Percentiles rank a stretch among this genome's conserved stretches.
phyloP scores from a whole-genome alignment of 2,888 invertebrate genomes.

The Plutella xylostella region DNA sequence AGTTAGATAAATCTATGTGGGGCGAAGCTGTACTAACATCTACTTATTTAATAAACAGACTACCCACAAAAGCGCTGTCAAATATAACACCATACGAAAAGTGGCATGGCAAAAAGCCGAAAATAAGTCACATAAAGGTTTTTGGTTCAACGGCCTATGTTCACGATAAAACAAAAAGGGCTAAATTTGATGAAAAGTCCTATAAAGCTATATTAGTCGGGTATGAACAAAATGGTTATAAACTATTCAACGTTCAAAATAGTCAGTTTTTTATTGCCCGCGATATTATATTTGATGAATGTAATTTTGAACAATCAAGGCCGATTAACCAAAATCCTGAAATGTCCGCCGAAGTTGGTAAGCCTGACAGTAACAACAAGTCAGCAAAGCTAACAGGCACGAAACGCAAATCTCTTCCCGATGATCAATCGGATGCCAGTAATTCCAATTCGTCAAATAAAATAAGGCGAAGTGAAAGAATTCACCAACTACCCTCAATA shows the following conservation, averaged over 20 bases:
- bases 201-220: slow-evolving; percentile 30
- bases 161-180: slow-evolving; percentile 27
- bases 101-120: slow-evolving; percentile 32
- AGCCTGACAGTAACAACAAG: not conserved
- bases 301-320: slow-evolving; percentile 23
- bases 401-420: too few relatives aligned
- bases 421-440: slow-evolving; percentile 14
- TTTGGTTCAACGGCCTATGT: slow-evolving; percentile 30
- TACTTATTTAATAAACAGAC: slow-evolving; percentile 31
- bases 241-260: slow-evolving; percentile 26
- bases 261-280: slow-evolving; percentile 25
- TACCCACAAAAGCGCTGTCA: slow-evolving; percentile 29
- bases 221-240: slow-evolving; percentile 31
- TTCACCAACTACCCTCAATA: slow-evolving; percentile 25
- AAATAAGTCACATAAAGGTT: slow-evolving; percentile 25
- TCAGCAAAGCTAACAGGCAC: too few relatives aligned
- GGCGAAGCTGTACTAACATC: slow-evolving; percentile 34
- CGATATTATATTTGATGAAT: slow-evolving; percentile 32
- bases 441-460: slow-evolving; percentile 7
- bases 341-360: not conserved
- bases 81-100: slow-evolving; percentile 34
- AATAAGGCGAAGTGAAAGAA: slow-evolving; percentile 13
- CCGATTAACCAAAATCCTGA: slow-evolving; percentile 7
- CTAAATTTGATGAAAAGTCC: slow-evolving; percentile 31
- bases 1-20: slow-evolving; percentile 30